Conservation (phyloP, 2,113 vertebrate genomes). For the Serranochromis macrocephalus region DNA sequence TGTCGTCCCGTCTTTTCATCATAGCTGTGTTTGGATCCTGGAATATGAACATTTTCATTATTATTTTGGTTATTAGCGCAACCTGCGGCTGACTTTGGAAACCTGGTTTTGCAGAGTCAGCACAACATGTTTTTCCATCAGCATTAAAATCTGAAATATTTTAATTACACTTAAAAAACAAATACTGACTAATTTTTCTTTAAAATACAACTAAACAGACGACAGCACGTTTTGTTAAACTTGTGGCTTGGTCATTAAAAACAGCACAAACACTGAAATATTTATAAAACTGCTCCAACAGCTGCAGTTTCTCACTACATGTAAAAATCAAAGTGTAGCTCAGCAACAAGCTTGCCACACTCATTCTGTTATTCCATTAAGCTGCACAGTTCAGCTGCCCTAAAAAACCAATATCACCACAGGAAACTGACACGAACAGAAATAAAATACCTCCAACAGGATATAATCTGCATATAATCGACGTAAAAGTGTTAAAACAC, state of each 20-base stretch:
- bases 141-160: background rate
- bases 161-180: background rate
- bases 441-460: background rate
- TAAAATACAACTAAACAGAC: background rate
- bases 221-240: background rate
- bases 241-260: background rate
- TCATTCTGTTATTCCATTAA: background rate
- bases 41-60: background rate
- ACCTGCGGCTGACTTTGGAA: background rate
- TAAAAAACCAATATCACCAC: background rate
- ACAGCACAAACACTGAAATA: background rate
- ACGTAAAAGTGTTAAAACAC: background rate
- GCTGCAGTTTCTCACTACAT: background rate
- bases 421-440: background rate
- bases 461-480: background rate
- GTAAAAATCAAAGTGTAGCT: background rate
- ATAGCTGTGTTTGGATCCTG: background rate
- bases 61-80: background rate
- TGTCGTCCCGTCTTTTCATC: background rate
- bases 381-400: background rate
- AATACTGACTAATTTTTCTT: background rate
- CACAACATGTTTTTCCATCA: background rate
- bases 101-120: background rate
- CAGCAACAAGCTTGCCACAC: background rate
- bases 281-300: background rate